Base-by-base conservation (phyloP, 2,797 vertebrate species). In the Triplophysa bombifrons region DNA sequence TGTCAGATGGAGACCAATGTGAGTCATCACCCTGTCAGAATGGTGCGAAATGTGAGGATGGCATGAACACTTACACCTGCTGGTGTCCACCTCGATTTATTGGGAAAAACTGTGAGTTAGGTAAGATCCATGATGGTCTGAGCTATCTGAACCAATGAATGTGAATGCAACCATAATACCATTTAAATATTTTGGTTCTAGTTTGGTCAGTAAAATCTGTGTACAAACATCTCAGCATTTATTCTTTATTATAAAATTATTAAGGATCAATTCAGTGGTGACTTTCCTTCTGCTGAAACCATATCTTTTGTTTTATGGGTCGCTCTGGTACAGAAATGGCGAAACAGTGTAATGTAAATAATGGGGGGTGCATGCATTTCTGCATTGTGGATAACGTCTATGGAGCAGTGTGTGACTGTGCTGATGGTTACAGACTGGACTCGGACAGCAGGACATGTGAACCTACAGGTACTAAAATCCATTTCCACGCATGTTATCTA, bases 51-150 rank as follows among this genome's bases (percentile, higher is more conserved):
- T 99, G 98, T 84, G 82, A 93, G 80, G 97, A 99, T 0, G 91
- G 88, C 0, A 71, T 96, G n/a, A 90, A 86, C n/a, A 82, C 94
- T 13, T 98, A 99, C 0, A 27, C 86, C 25, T 99, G 98, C 84
- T 97, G 93, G 94, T 99, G 98, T 87, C 83, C 46, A 5, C 30
- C 86, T 3, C 92, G 94, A 48, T 99, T 93, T 0, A 90, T 88
- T 17, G 98, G 98, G 69, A 97, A 91, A 75, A 96, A 98, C 93
- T 99, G 98, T 86, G 97, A 99, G 89, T 93, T 96, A 14, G 94
- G 98, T 98, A 90, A 22, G 92, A 51, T 44, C 60, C 27, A 63
- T 30, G 16, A 63, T 34, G 30, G 27, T 63, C 27, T 38, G 34
- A 38, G 34, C 34, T 38, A 38, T 38, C 34, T 38, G 34, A 38